Evolutionary conservation across 2,797 vertebrate genomes (phyloP).

Genomic region (Rhabdophis nuchalis): DNA sequence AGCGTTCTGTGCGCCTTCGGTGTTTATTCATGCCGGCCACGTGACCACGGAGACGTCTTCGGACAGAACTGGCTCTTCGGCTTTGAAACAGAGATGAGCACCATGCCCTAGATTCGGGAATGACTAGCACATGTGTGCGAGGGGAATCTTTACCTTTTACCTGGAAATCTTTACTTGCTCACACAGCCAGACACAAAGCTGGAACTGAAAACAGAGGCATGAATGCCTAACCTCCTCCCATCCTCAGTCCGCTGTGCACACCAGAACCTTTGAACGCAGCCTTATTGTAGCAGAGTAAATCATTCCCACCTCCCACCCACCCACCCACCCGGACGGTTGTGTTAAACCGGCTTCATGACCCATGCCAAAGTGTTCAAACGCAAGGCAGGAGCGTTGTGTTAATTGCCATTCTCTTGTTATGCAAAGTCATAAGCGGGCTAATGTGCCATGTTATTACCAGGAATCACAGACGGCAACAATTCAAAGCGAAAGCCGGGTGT

Average conservation of each 20-base stretch:
- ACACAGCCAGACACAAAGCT: not conserved
- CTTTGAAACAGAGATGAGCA: too few relatives aligned
- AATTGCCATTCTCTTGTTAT: constrained; percentile 60
- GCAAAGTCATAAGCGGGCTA: constrained; percentile 57
- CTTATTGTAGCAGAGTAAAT: constrained; percentile 28
- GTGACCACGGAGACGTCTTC: too few relatives aligned
- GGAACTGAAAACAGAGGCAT: not conserved
- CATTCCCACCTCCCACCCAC: constrained; percentile 1
- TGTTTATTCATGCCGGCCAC: too few relatives aligned
- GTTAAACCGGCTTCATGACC: constrained; percentile 34
- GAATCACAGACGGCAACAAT: constrained; percentile 27
- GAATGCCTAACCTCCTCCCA: not conserved
- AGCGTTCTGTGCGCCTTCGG: too few relatives aligned
- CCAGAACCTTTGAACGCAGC: not conserved
- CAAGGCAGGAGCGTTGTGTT: constrained; percentile 40
- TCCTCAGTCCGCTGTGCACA: not conserved
- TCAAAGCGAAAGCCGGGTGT: constrained; percentile 10
- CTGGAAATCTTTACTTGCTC: too few relatives aligned
- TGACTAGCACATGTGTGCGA: too few relatives aligned
- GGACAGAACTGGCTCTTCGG: too few relatives aligned
- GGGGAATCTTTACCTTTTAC: too few relatives aligned
- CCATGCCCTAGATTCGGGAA: too few relatives aligned
- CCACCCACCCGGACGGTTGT: not conserved
- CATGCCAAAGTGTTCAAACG: constrained; percentile 38
- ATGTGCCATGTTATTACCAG: constrained; percentile 64